Conservation (phyloP, 1,140 invertebrate species). For the Bicyclus anynana region DNA sequence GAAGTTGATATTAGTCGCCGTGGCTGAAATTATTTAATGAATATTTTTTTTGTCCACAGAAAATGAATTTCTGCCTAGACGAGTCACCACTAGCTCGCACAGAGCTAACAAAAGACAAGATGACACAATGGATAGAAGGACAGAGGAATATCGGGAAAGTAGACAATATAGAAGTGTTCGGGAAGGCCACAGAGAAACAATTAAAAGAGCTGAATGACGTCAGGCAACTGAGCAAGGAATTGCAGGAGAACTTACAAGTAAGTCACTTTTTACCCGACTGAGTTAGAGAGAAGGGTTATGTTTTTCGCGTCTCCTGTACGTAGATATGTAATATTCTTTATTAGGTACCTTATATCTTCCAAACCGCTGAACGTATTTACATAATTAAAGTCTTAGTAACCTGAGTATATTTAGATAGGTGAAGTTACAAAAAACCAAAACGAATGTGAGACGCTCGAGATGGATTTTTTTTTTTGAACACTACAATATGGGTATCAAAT, state of each 20-base stretch:
- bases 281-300: not conserved
- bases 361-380: too few species aligned
- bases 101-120: conserved; percentile 40
- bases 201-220: conserved; percentile 55
- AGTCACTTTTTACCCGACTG: not conserved
- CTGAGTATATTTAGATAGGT: too few species aligned
- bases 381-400: too few species aligned
- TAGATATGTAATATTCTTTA: too few species aligned
- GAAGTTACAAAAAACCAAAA: too few species aligned
- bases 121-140: conserved; percentile 47
- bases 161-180: conserved; percentile 49
- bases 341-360: too few species aligned
- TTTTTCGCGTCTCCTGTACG: too few species aligned
- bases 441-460: too few species aligned
- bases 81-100: conserved; percentile 35
- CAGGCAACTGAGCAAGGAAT: conserved; percentile 54
- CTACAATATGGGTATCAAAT: too few species aligned
- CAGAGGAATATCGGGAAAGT: conserved; percentile 38
- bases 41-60: conserved; percentile 23
- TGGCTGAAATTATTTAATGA: not conserved
- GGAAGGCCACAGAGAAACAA: conserved; percentile 49
- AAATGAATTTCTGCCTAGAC: conserved; percentile 45
- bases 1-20: too few species aligned
- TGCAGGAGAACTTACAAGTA: conserved; percentile 61
- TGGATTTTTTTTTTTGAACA: too few species aligned